phyloP scores from a whole-genome alignment of 2,113 vertebrate species.

The Lasiurus borealis region DNA sequence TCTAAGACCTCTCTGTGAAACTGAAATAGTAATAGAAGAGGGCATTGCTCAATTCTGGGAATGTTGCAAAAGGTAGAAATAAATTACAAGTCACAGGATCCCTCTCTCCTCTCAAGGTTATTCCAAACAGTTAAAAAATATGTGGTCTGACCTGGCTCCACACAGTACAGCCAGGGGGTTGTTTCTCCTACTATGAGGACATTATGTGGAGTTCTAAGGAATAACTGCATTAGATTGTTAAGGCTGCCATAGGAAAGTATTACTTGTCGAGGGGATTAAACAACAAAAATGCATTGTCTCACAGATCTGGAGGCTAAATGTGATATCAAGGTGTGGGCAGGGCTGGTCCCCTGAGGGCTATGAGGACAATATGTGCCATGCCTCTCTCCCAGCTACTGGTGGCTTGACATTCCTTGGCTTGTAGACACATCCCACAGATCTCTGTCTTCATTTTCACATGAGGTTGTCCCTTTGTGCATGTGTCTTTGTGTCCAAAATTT shows the following conservation, averaged over 20 bases:
- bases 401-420: neutral
- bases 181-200: neutral
- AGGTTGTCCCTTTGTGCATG: fast-evolving
- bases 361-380: neutral
- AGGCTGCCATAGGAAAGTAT: neutral
- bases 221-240: neutral
- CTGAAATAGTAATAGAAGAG: constrained; percentile 46
- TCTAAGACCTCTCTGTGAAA: neutral
- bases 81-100: neutral
- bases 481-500: neutral
- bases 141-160: neutral
- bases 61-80: neutral
- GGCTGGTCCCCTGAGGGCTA: neutral
- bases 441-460: neutral
- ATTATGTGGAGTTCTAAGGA: neutral
- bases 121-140: neutral
- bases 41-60: neutral
- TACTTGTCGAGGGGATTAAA: neutral
- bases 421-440: fast-evolving
- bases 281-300: neutral
- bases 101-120: neutral
- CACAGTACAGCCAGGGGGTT: neutral
- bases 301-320: neutral
- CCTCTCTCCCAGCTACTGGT: neutral
- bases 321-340: neutral